phyloP scores from a whole-genome alignment of 2,888 invertebrate genomes.

The Acrobasis repandana region DNA sequence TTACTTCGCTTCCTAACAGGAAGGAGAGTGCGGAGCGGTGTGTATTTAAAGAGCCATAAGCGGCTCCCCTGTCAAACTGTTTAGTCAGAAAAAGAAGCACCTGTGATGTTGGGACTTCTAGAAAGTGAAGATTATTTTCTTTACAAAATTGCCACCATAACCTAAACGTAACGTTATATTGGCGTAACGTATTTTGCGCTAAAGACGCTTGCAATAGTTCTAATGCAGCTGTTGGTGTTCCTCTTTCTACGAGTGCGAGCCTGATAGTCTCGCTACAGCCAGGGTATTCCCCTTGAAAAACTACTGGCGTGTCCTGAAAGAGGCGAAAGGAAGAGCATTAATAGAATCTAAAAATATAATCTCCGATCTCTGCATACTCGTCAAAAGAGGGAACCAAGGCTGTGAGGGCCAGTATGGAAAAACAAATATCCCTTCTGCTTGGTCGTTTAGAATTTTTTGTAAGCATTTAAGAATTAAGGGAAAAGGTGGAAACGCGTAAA shows the following conservation, averaged over 20 bases:
- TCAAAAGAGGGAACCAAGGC: slow-evolving; percentile 2
- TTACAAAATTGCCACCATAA: slow-evolving; percentile 31
- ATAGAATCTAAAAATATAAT: no score
- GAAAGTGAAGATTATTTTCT: slow-evolving; percentile 17
- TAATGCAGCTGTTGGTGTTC: not conserved
- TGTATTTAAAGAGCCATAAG: slow-evolving; percentile 36
- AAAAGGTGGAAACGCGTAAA: slow-evolving; percentile 15
- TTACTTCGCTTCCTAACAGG: slow-evolving; percentile 35
- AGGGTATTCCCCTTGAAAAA: slow-evolving; percentile 8
- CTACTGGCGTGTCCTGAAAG: not conserved
- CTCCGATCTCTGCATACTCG: not conserved
- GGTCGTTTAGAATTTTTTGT: slow-evolving; percentile 5
- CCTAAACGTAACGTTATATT: not conserved
- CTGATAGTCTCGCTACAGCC: not conserved
- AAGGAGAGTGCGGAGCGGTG: slow-evolving; percentile 40
- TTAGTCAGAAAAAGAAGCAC: slow-evolving; percentile 31
- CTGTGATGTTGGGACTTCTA: not conserved
- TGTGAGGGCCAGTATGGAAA: not conserved
- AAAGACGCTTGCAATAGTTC: not conserved
- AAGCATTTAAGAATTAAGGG: slow-evolving; percentile 2
- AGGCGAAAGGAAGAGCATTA: not conserved
- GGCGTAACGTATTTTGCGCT: not conserved
- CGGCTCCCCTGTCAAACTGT: slow-evolving; percentile 32
- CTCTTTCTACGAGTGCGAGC: slow-evolving; percentile 1
- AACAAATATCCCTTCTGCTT: not conserved